Base-by-base conservation (phyloP, 2,113 vertebrate genomes). In the Pseudopipra pipra region DNA sequence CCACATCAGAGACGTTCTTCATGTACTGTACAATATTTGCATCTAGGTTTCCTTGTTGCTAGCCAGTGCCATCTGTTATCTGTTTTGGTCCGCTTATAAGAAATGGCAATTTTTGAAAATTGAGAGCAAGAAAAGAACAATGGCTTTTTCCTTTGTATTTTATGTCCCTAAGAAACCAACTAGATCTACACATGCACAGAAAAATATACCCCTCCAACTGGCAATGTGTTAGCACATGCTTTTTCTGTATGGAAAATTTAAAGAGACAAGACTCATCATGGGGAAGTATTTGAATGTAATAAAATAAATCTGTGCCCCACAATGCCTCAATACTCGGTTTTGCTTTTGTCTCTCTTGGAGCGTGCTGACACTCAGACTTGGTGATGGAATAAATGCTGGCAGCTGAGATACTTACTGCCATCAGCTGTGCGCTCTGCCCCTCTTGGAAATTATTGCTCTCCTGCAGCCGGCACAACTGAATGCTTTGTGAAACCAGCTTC, bases 1-100 rank as follows among this genome's bases (percentile, higher is more conserved):
- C 75, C 82, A 84, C 87, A 96, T 92, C 90, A 84, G 85, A 94
- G 82, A 87, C 0, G 6, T 78, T 88, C 94, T 75, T 85, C 51
- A 22, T 90, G 61, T 56, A 87, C 52, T 1, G 8, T 68, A 84
- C 30, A 43, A 43, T n/a, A 96, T 95, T 96, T 94, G 93, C 87
- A 95, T 96, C 74, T 94, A 96, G 54, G 85, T 95, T 96, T 96
- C 86, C 90, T 89, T 95, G 89, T 37, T 85, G 61, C 66, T 89
- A 92, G 82, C 73, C 76, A 82, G 56, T 93, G 66, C 84, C 92
- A 96, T 95, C 92, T 97, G 96, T 93, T 95, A 96, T 85, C 96
- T 96, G 91, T 95, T 96, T 96, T 93, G 94, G 63, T 77, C 91
- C 87, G 73, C 70, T 84, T 93, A 86, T 74, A 59, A 90, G 70